phyloP scores from a whole-genome alignment of 2,113 vertebrate species.

The Passer domesticus region DNA sequence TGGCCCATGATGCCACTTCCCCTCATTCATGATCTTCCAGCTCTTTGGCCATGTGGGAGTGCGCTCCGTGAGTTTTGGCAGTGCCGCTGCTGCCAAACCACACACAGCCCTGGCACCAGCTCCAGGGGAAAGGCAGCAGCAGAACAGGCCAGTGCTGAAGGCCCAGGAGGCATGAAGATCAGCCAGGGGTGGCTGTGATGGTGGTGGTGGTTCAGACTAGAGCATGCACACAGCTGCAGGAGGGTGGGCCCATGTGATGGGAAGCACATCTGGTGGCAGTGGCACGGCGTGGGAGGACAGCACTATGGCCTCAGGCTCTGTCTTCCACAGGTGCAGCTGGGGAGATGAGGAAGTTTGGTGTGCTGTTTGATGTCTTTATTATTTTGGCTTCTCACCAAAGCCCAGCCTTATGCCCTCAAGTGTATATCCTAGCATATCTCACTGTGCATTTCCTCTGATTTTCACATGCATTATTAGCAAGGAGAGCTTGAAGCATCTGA shows the following conservation, averaged over 20 bases:
- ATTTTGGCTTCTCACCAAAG: background rate
- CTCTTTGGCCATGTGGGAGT: background rate
- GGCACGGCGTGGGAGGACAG: fast-evolving
- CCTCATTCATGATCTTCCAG: too few species aligned
- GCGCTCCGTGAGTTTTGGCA: background rate
- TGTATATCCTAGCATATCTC: background rate
- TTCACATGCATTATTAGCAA: background rate
- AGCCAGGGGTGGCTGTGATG: background rate
- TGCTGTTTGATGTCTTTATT: background rate
- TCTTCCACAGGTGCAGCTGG: background rate
- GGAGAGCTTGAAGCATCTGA: background rate
- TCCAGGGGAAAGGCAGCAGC: background rate
- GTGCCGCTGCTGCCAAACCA: background rate
- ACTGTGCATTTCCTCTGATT: background rate
- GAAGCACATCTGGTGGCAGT: background rate
- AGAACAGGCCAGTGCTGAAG: fast-evolving
- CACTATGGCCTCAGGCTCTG: background rate
- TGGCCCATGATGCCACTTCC: background rate
- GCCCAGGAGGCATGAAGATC: background rate
- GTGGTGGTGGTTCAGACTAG: background rate
- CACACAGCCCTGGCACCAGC: background rate
- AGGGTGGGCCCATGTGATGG: fast-evolving
- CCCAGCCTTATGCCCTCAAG: background rate
- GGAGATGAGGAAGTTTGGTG: background rate
- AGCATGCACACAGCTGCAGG: background rate